Evolutionary conservation across 1,140 invertebrate genomes (phyloP), one percentile per base, ranked within the genome.

Genomic region (Ptiloglossa arizonensis): DNA sequence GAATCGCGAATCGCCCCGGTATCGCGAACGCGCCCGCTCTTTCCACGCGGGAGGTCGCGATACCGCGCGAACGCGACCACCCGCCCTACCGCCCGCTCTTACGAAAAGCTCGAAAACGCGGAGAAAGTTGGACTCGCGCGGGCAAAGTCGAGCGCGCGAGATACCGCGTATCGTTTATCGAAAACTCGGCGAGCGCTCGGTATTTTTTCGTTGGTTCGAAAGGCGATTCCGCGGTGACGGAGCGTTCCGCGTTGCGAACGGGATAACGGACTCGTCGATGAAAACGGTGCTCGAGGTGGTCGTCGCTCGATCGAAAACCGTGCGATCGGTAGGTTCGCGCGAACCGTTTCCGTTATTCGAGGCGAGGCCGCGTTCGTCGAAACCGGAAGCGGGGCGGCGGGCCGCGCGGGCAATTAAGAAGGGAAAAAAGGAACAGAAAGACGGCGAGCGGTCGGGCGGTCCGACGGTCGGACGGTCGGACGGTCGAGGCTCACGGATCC

Each of bases 321-420:
- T 0, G 59, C n/a, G 32, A 44, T 35, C 35, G 32, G 29, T 6
- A 4, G 17, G 59, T 19, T 60, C 17, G 32, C 59, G 22, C 22
- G 38, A 59, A 59, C 57, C 22, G n/a, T 35, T 62, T 35, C 44
- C 24, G n/a, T 41, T n/a, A 57, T 57, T 57, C 54, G 54, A 24
- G 15, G 19, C 35, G 11, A 2, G 41, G 59, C 35, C 24, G 41
- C 3, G 35, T n/a, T 22, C n/a, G 35, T 22, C 19, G 41, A 62
- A 41, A 41, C 32, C 59, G 35, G 32, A 22, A 41, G 35, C 35
- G 27, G 6, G 29, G 15, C 29, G 35, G 22, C 50, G 19, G n/a
- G n/a, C n/a, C 22, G 35, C 17, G 17, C n/a, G 32, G 24, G 63
- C 44, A 50, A 71, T 71, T 71, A 60, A 71, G 38, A 24, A 56